These are phyloP conservation scores for Phallusia fumigata DNA, from an alignment of 23 tunicate genomes.

Conservation along the genomic window DNA sequence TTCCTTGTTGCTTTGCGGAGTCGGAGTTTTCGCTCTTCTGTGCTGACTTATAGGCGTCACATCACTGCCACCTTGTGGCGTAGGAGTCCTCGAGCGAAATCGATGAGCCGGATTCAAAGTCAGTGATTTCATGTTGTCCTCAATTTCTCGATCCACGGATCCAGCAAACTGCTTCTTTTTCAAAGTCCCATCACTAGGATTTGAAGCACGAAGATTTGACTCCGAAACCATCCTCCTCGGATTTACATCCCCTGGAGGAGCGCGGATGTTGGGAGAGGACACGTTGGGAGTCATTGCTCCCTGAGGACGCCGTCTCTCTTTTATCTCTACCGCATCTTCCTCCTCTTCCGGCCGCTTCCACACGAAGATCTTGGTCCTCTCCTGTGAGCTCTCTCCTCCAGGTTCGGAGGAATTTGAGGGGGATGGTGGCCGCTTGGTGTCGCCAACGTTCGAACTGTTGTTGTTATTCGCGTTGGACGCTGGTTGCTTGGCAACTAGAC, in stretches of 20 bases:
- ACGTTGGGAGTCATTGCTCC: not conserved
- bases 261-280: not conserved
- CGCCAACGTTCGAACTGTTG: conserved; percentile 13
- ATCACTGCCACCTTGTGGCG: not conserved
- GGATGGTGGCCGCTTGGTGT: not conserved
- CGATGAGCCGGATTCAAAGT: conserved; percentile 1
- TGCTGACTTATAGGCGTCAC: conserved; percentile 1
- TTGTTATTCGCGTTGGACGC: conserved; percentile 20
- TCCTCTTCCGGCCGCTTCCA: conserved; percentile 20
- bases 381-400: not conserved
- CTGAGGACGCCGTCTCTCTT: not conserved
- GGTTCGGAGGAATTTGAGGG: not conserved
- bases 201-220: not conserved
- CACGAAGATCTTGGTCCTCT: conserved; percentile 33
- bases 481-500: conserved; percentile 3
- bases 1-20: conserved; percentile 32
- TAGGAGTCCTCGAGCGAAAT: conserved; percentile 38
- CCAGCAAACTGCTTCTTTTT: not conserved
- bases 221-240: conserved; percentile 10
- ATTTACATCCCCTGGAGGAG: not conserved
- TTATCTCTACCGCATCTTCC: not conserved
- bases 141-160: not conserved
- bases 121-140: not conserved
- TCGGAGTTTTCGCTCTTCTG: conserved; percentile 38
- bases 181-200: not conserved